These are phyloP conservation scores for Saccostrea cuccullata DNA, from an alignment of 1,140 invertebrate species.

Conservation along the genomic window DNA sequence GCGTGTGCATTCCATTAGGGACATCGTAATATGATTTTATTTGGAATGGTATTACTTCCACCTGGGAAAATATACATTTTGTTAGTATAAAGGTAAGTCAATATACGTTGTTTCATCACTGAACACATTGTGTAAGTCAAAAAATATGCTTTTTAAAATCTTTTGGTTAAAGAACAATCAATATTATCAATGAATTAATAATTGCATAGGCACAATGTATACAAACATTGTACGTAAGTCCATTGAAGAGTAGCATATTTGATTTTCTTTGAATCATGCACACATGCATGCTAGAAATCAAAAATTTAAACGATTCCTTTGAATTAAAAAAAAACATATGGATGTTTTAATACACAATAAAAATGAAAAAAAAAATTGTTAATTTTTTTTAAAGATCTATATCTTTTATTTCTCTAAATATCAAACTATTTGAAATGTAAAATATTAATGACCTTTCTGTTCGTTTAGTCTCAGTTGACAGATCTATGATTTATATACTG, in stretches of 20 bases:
- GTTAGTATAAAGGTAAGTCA: neutral
- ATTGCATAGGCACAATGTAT: neutral
- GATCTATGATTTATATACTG: too few species aligned
- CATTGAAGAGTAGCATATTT: neutral
- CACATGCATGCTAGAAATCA: too few species aligned
- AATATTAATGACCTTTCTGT: too few species aligned
- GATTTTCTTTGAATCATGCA: too few species aligned
- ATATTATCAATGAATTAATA: neutral
- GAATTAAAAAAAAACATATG: too few species aligned
- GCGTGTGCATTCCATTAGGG: neutral
- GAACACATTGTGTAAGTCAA: neutral
- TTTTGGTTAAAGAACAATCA: neutral
- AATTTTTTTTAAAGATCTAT: too few species aligned
- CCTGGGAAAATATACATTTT: neutral
- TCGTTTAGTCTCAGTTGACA: too few species aligned
- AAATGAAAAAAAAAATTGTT: too few species aligned
- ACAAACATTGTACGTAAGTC: neutral
- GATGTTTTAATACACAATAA: too few species aligned
- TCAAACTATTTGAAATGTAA: too few species aligned
- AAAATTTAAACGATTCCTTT: too few species aligned
- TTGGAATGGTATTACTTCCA: neutral
- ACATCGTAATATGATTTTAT: neutral
- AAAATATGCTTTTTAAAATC: neutral
- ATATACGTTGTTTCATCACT: neutral
- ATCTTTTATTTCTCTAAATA: too few species aligned